Evolutionary conservation across 1,140 invertebrate genomes (phyloP).

Genomic region (Euura lappo): DNA sequence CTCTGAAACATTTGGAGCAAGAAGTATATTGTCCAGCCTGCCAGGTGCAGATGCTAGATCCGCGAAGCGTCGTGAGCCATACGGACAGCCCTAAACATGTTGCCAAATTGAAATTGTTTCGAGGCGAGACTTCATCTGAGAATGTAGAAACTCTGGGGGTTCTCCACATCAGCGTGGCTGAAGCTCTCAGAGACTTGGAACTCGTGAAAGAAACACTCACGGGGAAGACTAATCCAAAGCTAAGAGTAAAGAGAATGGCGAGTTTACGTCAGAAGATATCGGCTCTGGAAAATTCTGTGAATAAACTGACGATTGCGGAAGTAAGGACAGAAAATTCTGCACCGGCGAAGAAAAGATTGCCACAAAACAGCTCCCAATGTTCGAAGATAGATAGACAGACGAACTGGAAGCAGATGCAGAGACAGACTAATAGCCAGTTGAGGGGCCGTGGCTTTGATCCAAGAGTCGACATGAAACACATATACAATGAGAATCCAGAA

Average conservation of each 20-base stretch:
- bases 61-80: neutral
- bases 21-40: neutral
- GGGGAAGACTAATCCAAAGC: too few relatives aligned
- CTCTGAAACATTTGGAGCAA: neutral
- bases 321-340: too few relatives aligned
- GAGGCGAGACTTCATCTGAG: neutral
- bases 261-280: too few relatives aligned
- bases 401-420: too few relatives aligned
- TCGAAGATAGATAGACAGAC: too few relatives aligned
- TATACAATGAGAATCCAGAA: slow-evolving; percentile 16
- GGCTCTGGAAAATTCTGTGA: too few relatives aligned
- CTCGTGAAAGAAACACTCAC: neutral
- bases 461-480: slow-evolving; percentile 18
- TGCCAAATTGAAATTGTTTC: neutral
- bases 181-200: neutral
- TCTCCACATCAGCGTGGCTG: neutral
- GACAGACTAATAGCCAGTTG: too few relatives aligned
- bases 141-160: neutral
- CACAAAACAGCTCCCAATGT: too few relatives aligned
- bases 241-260: too few relatives aligned
- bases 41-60: neutral
- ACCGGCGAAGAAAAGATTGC: too few relatives aligned
- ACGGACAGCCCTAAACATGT: neutral
- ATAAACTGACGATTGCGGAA: too few relatives aligned
- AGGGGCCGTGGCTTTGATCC: neutral